Percentiles rank a stretch among this genome's conserved stretches.
phyloP scores from a whole-genome alignment of 2,113 vertebrate genomes.

The Proteles cristata region DNA sequence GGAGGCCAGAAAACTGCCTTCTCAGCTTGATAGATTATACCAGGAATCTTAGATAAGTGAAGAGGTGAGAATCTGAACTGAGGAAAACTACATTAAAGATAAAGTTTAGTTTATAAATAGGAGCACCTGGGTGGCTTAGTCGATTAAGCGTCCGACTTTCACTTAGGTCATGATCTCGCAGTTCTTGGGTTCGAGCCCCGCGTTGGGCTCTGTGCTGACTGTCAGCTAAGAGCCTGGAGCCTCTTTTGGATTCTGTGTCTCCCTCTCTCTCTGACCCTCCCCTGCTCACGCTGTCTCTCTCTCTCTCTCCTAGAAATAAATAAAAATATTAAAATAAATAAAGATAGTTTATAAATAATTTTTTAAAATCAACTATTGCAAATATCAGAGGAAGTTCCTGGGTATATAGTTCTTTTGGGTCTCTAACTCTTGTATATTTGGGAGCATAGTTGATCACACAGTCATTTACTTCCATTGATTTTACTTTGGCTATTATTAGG shows the following conservation, averaged over 20 bases:
- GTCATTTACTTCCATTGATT: neutral
- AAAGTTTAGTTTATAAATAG: neutral
- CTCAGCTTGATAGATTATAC: neutral
- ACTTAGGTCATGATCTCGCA: too few relatives aligned
- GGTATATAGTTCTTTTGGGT: neutral
- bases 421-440: neutral
- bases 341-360: neutral
- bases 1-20: neutral
- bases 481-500: neutral
- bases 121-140: too few relatives aligned
- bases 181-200: too few relatives aligned
- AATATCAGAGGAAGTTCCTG: neutral
- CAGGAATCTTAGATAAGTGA: constrained; percentile 12
- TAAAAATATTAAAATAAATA: neutral
- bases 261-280: too few relatives aligned
- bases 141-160: too few relatives aligned
- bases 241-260: too few relatives aligned
- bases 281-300: too few relatives aligned
- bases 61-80: neutral
- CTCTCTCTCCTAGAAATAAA: too few relatives aligned
- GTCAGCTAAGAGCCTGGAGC: too few relatives aligned
- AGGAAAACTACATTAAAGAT: neutral
- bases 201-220: too few relatives aligned
- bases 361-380: neutral
- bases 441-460: neutral